These are phyloP conservation scores for Periplaneta americana DNA, from an alignment of 1,140 invertebrate species.

Conservation along the genomic window DNA sequence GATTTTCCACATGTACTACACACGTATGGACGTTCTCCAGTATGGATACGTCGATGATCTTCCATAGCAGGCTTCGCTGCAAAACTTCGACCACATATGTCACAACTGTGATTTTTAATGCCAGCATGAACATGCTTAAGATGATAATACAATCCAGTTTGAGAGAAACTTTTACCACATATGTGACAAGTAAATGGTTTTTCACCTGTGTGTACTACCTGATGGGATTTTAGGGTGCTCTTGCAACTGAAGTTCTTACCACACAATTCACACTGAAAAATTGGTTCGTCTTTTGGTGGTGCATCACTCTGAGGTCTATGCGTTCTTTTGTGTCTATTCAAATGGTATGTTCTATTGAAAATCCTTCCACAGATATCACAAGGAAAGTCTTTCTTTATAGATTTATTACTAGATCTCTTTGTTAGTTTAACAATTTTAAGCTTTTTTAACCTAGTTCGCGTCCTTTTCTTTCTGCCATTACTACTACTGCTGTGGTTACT, in stretches of 20 bases:
- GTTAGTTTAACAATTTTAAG: background rate
- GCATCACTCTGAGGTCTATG: conserved; percentile 22
- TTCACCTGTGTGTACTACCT: conserved; percentile 33
- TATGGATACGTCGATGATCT: conserved; percentile 17
- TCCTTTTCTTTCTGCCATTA: background rate
- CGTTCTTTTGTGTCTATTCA: conserved; percentile 24
- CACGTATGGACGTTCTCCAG: conserved; percentile 34
- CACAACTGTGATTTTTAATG: conserved; percentile 16
- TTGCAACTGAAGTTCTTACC: conserved; percentile 11
- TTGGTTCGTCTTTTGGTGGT: background rate
- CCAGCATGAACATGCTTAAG: conserved; percentile 22
- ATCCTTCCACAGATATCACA: background rate
- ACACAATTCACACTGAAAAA: conserved; percentile 8
- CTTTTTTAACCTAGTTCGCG: background rate
- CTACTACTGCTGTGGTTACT: background rate
- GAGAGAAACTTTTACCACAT: conserved; percentile 45
- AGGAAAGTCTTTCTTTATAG: background rate
- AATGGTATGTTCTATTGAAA: conserved; percentile 15
- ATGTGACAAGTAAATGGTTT: conserved; percentile 44
- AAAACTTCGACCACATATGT: conserved; percentile 17
- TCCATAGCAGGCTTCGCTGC: background rate
- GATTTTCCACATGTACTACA: conserved; percentile 35
- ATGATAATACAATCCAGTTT: conserved; percentile 23
- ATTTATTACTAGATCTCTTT: background rate
- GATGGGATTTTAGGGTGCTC: background rate